Conservation (phyloP, 2,113 vertebrate species). For the Poeciliopsis turrubarensis region DNA sequence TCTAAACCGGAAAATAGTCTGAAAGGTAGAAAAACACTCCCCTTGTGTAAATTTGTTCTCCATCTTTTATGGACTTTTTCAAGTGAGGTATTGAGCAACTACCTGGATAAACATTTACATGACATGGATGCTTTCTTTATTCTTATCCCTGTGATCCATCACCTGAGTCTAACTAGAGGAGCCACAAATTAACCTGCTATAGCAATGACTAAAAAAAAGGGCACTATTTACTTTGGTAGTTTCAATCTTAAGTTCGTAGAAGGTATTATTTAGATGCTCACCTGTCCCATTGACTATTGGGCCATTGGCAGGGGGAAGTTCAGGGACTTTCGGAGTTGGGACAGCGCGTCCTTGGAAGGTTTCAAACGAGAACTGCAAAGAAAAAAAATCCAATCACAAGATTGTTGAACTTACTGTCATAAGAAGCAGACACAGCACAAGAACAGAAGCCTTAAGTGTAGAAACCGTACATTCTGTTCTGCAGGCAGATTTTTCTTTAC, state of each 20-base stretch:
- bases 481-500: not conserved
- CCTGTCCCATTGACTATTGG: slow-evolving; percentile 69
- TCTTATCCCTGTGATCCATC: slow-evolving; percentile 36
- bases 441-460: slow-evolving; percentile 15
- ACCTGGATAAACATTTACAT: slow-evolving; percentile 60
- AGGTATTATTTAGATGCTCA: slow-evolving; percentile 43
- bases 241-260: slow-evolving; percentile 32
- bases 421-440: slow-evolving; percentile 9
- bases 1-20: not conserved
- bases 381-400: slow-evolving; percentile 21
- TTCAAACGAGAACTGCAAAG: slow-evolving; percentile 65
- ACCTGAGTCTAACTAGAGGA: slow-evolving; percentile 19
- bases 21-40: slow-evolving; percentile 41
- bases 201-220: slow-evolving; percentile 18
- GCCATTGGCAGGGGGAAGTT: slow-evolving; percentile 58
- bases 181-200: slow-evolving; percentile 1
- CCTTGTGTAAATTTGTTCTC: slow-evolving; percentile 31
- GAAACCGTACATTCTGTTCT: slow-evolving; percentile 9
- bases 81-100: slow-evolving; percentile 47
- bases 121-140: slow-evolving; percentile 28
- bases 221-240: not conserved
- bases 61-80: slow-evolving; percentile 26
- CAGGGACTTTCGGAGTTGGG: slow-evolving; percentile 80
- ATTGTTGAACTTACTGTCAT: slow-evolving; percentile 18
- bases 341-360: slow-evolving; percentile 75